These are phyloP conservation scores for Pelusios castaneus DNA, from an alignment of 2,113 vertebrate genomes.

Conservation along the genomic window DNA sequence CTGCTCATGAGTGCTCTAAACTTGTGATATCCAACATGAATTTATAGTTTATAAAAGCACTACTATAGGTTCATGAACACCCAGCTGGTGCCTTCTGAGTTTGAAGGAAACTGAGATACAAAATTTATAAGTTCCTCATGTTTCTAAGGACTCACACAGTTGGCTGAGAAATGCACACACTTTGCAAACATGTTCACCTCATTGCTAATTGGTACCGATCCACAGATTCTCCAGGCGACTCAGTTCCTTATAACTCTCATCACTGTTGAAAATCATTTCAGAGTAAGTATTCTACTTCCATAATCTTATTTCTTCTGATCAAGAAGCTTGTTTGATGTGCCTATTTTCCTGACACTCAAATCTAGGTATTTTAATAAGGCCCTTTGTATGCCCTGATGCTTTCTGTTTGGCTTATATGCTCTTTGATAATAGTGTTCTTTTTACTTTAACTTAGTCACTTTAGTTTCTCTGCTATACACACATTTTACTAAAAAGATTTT, in stretches of 20 bases:
- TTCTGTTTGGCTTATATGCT: background rate
- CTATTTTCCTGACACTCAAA: conserved; percentile 13
- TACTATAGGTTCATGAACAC: background rate
- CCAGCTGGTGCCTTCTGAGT: background rate
- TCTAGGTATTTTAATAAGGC: conserved; percentile 34
- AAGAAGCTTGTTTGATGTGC: conserved; percentile 30
- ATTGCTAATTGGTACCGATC: background rate
- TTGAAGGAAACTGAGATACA: background rate
- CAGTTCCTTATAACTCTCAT: background rate
- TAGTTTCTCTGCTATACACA: background rate
- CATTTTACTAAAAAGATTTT: background rate
- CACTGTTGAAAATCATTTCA: conserved; percentile 31
- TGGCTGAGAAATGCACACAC: background rate
- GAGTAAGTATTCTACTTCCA: background rate
- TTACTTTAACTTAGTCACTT: background rate
- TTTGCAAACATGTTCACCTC: background rate
- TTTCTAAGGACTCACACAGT: conserved; percentile 1
- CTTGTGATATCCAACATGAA: background rate
- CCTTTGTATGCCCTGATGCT: conserved; percentile 12
- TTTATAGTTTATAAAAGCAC: rapidly evolving
- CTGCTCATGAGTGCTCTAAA: background rate
- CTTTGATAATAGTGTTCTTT: conserved; percentile 7
- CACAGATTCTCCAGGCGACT: background rate
- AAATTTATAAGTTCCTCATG: background rate
- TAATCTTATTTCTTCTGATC: background rate